Conservation (phyloP, 2,797 vertebrate species). For the Xiphorhynchus erythropygius region DNA sequence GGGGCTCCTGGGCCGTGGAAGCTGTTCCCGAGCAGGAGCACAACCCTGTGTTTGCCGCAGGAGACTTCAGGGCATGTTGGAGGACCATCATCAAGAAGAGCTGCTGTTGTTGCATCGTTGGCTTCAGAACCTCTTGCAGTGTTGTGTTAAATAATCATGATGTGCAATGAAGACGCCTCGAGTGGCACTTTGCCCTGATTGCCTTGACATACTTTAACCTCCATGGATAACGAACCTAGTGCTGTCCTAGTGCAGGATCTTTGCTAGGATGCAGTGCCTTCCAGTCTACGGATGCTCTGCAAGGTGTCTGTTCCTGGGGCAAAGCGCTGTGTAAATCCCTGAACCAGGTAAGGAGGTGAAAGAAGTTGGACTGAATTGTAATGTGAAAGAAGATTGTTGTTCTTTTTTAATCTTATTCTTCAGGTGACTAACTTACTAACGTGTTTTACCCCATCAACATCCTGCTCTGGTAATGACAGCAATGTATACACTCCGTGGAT, state of each 20-base stretch:
- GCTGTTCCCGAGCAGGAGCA: slow-evolving; percentile 76
- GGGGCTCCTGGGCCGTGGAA: slow-evolving; percentile 78
- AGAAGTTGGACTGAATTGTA: slow-evolving; percentile 65
- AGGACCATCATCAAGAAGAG: slow-evolving; percentile 72
- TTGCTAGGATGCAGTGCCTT: slow-evolving; percentile 77
- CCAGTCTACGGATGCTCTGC: slow-evolving; percentile 73
- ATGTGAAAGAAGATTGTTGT: slow-evolving; percentile 55
- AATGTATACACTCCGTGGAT: background rate
- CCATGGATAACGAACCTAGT: slow-evolving; percentile 71
- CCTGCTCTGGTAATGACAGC: background rate
- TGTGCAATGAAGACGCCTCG: slow-evolving; percentile 65
- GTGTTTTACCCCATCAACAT: background rate
- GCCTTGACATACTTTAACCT: slow-evolving; percentile 69
- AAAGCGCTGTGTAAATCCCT: slow-evolving; percentile 75
- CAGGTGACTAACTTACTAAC: background rate
- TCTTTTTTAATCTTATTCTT: background rate
- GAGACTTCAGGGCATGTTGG: slow-evolving; percentile 71
- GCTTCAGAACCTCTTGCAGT: slow-evolving; percentile 65
- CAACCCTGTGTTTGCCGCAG: slow-evolving; percentile 71
- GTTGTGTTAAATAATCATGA: background rate
- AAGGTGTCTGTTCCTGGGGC: slow-evolving; percentile 73
- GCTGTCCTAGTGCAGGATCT: slow-evolving; percentile 69
- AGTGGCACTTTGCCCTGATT: slow-evolving; percentile 70
- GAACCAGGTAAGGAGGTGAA: slow-evolving; percentile 76
- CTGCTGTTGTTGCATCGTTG: slow-evolving; percentile 61